Percentiles rank a stretch among this genome's conserved stretches.
phyloP scores from a whole-genome alignment of 1,140 invertebrate species.

The Bicyclus anynana region DNA sequence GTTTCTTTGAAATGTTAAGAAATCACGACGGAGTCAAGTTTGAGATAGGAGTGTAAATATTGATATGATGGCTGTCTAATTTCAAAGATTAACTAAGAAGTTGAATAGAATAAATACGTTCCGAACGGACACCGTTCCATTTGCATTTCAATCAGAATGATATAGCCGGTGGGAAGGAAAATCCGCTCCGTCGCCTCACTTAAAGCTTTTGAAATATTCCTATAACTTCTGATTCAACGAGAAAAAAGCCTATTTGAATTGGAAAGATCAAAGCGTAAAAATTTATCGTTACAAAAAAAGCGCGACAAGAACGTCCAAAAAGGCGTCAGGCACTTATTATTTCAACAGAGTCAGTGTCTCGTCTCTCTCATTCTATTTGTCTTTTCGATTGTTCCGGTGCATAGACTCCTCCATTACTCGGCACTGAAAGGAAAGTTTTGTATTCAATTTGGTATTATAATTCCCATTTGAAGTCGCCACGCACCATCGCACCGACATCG shows the following conservation, averaged over 20 bases:
- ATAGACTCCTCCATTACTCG: slow-evolving; percentile 76
- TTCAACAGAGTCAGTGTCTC: slow-evolving; percentile 71
- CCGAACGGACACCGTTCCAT: slow-evolving; percentile 68
- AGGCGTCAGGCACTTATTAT: slow-evolving; percentile 74
- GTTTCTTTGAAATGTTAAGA: slow-evolving; percentile 8
- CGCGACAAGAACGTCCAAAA: slow-evolving; percentile 63
- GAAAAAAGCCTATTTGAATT: slow-evolving; percentile 74
- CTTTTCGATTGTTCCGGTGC: slow-evolving; percentile 76
- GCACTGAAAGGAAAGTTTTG: slow-evolving; percentile 77
- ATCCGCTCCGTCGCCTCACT: slow-evolving; percentile 71
- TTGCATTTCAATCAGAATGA: slow-evolving; percentile 74
- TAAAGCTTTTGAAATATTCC: slow-evolving; percentile 75
- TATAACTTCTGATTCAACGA: slow-evolving; percentile 72
- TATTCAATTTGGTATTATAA: slow-evolving; percentile 78
- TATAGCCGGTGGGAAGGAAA: slow-evolving; percentile 71
- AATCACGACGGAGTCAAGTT: slow-evolving; percentile 1
- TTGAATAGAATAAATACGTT: slow-evolving; percentile 68
- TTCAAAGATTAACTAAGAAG: slow-evolving; percentile 56
- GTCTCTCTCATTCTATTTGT: slow-evolving; percentile 73
- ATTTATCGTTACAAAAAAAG: slow-evolving; percentile 71
- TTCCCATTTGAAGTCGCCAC: slow-evolving; percentile 75
- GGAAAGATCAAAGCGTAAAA: slow-evolving; percentile 75
- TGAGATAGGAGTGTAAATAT: slow-evolving; percentile 28
- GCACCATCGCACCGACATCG: slow-evolving; percentile 73
- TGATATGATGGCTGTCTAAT: slow-evolving; percentile 45